Base-by-base conservation (phyloP, 2,888 invertebrate species). In the Loripinus fragilis region DNA sequence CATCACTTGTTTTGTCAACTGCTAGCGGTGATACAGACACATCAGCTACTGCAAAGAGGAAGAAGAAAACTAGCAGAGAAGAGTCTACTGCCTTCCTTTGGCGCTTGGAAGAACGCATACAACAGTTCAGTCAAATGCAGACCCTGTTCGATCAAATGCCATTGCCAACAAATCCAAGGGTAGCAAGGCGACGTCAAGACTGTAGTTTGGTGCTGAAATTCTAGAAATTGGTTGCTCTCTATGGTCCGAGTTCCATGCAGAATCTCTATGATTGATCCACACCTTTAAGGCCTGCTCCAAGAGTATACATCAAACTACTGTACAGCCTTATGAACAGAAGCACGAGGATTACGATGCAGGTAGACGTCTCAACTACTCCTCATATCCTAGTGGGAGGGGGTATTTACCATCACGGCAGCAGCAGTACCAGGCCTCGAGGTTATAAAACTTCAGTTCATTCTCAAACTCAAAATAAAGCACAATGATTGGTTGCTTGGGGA, bases 121-220 rank as follows among this genome's bases (percentile, higher is more conserved):
- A 76, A 25, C 15, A 66, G 50, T 76, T 66, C 15, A 71, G 76
- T 76, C 71, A 76, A 50, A 25, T 76, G 66, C 71, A 71, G 66
- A 76, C 71, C 50, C 71, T 76, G 65, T 33, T 66, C 28, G 50
- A 71, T 25, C 41, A 76, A 30, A 76, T 71, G 66, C 65, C 71
- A 48, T n/a, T 76, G 42, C 76, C 76, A 41, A 76, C 55, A 65
- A 66, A 71, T 71, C 76, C 71, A 30, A 71, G 66, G 50, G 71
- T 23, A 71, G 76, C 71, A 71, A 71, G 71, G 66, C 76, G 71
- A 38, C 76, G 38, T 25, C 50, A 76, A 66, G 71, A 76, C 65
- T 71, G 71, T 76, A 71, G 75, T 76, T 64, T 66, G 71, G 76
- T 71, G 52, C 76, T 76, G 71, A 65, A 66, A 76, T 76, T 50